These are phyloP conservation scores for Stomatorhinus walkeri DNA, from an alignment of 2,797 vertebrate species.

Conservation along the genomic window DNA sequence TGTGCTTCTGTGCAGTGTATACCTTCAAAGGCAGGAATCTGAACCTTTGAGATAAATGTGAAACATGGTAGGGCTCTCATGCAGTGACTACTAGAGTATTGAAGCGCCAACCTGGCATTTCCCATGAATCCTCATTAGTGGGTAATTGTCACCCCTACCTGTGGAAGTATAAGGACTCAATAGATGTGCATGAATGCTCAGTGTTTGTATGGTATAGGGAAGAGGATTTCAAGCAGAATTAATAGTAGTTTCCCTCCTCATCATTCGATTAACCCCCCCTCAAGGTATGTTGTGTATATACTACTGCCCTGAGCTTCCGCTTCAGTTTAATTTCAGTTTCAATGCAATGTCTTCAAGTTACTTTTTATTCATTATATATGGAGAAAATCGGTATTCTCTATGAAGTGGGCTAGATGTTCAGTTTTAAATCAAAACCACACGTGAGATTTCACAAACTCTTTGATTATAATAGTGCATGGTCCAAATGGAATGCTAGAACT, in stretches of 20 bases:
- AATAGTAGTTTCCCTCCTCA: background rate
- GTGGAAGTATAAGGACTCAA: background rate
- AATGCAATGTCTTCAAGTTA: background rate
- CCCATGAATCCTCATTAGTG: slow-evolving; percentile 22
- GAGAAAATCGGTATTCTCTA: background rate
- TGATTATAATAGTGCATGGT: background rate
- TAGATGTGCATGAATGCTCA: background rate
- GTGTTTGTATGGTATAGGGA: background rate
- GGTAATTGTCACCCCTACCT: slow-evolving; percentile 10
- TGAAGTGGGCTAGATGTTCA: background rate
- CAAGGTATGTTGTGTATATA: background rate
- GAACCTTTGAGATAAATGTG: background rate
- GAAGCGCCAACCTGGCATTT: background rate
- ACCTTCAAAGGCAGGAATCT: background rate
- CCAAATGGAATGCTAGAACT: background rate
- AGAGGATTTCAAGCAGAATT: background rate
- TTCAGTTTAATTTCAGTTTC: background rate
- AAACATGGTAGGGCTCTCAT: background rate
- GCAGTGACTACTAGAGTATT: background rate
- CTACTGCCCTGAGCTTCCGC: background rate
- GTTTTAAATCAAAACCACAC: background rate
- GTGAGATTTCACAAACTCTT: background rate
- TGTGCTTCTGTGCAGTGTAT: background rate
- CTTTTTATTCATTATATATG: background rate
- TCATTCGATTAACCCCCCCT: background rate